Evolutionary conservation across 2,113 vertebrate genomes (phyloP).

Genomic region (Orthonyx spaldingii): DNA sequence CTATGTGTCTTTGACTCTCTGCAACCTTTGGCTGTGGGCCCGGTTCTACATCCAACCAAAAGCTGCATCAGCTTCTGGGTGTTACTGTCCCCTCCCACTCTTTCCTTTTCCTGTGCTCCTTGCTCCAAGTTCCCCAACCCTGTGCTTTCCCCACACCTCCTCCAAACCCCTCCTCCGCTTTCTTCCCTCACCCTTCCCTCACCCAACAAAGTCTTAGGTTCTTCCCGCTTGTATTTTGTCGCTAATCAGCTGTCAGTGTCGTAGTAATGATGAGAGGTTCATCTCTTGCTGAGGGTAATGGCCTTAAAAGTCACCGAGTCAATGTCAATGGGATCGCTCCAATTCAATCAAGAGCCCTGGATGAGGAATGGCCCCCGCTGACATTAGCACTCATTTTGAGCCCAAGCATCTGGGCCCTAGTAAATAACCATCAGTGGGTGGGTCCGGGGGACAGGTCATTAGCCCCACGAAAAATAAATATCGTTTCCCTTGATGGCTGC

Average conservation of each 20-base stretch:
- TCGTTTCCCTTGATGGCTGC: conserved; percentile 98
- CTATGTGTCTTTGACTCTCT: background rate
- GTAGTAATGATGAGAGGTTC: conserved; percentile 90
- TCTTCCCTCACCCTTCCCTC: background rate
- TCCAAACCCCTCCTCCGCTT: background rate
- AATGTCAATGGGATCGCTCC: conserved; percentile 99
- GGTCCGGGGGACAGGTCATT: conserved; percentile 99
- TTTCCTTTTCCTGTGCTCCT: background rate
- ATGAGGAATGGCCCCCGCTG: conserved; percentile 96
- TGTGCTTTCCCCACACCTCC: background rate
- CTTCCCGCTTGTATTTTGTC: conserved; percentile 92
- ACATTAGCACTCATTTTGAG: conserved; percentile 99
- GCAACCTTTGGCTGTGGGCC: background rate
- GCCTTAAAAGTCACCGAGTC: conserved; percentile 99
- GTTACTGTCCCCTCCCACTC: background rate
- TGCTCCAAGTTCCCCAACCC: background rate
- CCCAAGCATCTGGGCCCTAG: conserved; percentile 99
- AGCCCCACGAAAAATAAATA: conserved; percentile 99
- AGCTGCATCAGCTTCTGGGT: background rate
- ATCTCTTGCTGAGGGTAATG: conserved; percentile 94
- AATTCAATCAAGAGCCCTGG: conserved; percentile 93
- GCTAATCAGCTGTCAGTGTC: conserved; percentile 98
- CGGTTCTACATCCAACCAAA: background rate
- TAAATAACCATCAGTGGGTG: conserved; percentile 99
- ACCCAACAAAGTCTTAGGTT: conserved; percentile 73